Evolutionary conservation across 1,140 invertebrate species (phyloP), one percentile per base, ranked within the genome.

Genomic region (Bombus turneri): DNA sequence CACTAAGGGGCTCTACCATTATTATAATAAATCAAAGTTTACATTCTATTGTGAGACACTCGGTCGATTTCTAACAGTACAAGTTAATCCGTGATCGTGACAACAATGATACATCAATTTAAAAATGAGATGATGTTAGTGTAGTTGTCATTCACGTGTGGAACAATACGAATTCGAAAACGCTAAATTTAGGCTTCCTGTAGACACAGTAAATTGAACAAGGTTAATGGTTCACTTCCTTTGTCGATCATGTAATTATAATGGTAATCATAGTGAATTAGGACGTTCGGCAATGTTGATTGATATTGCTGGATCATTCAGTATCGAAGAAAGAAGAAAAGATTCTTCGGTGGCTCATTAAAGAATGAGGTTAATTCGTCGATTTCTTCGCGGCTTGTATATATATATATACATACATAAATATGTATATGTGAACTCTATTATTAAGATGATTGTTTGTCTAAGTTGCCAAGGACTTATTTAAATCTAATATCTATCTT

Each of bases 141-240:
- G 8, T 39, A 25, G 9, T 15, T 73, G 72, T 73, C 47, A 85
- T 72, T 53, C 28, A 72, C 2, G n/a, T 13, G 15, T 28, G 43
- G 57, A 68, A 85, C 59, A 75, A 82, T 86, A 22, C 34, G 37
- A 34, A 64, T 77, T 92, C 74, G 90, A 87, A 92, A 86, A 89
- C 34, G 85, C 66, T 88, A 86, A 88, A 90, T 88, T 88, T 83
- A 81, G 79, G 71, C 69, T 88, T 90, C 86, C 90, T 88, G 59
- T 77, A 57, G 37, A 37, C 37, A 59, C 53, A 18, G 59, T n/a
- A 80, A 85, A 89, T 85, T 86, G 86, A 86, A 47, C 86, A 87
- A 90, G 89, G 89, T 86, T 89, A 90, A 91, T 91, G 68, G 74
- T 47, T n/a, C 39, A 85, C 73, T 91, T 90, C 90, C 89, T 91